These are phyloP conservation scores for Formicarius rufipectus DNA, from an alignment of 2,113 vertebrate species.

Conservation along the genomic window DNA sequence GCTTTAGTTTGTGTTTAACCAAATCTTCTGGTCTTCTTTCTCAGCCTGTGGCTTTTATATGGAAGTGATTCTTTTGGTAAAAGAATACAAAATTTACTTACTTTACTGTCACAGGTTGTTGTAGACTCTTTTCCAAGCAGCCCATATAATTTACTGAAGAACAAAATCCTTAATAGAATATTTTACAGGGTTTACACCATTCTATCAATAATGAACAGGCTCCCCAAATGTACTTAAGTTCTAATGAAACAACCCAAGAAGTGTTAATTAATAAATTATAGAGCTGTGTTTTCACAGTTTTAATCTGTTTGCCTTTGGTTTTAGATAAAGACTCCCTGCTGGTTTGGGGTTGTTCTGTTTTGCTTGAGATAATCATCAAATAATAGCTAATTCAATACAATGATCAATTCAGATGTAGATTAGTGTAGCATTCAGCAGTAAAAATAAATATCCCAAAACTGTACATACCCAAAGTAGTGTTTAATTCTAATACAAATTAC, in stretches of 20 bases:
- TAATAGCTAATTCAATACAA: neutral
- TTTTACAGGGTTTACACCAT: neutral
- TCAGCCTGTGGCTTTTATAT: neutral
- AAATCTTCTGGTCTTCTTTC: neutral
- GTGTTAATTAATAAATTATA: neutral
- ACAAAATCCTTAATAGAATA: neutral
- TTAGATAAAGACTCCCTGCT: neutral
- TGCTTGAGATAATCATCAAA: constrained; percentile 16
- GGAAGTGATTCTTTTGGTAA: neutral
- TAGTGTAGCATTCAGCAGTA: neutral
- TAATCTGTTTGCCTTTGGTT: constrained; percentile 2
- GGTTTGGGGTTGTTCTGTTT: neutral
- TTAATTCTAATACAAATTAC: neutral
- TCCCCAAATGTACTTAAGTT: neutral
- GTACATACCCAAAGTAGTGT: neutral
- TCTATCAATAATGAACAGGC: neutral
- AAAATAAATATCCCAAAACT: constrained; percentile 2
- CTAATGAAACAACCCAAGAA: neutral
- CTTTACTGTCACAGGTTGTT: neutral
- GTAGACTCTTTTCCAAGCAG: neutral
- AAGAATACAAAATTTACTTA: neutral
- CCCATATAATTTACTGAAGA: neutral
- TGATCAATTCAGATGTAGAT: constrained; percentile 8
- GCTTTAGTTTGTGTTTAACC: neutral
- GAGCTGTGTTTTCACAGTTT: neutral